Evolutionary conservation across 2,113 vertebrate genomes (phyloP).

Genomic region (Nymphicus hollandicus): DNA sequence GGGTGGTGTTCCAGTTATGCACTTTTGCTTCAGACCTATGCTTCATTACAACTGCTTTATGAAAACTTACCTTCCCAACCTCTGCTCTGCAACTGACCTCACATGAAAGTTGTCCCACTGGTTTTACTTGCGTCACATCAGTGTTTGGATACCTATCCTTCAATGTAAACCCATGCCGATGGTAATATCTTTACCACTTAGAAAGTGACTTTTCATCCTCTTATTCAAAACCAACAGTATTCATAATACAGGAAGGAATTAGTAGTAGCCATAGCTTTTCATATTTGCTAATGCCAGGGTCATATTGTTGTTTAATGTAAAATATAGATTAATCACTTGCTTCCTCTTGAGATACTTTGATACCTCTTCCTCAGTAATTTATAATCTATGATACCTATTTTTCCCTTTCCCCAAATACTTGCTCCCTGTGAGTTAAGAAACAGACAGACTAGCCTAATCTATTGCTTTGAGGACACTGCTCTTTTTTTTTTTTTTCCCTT

Average conservation of each 20-base stretch:
- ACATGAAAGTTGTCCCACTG: background rate
- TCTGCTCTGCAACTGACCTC: background rate
- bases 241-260: background rate
- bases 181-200: background rate
- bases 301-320: background rate
- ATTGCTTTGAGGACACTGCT: background rate
- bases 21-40: background rate
- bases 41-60: background rate
- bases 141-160: background rate
- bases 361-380: background rate
- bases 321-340: background rate
- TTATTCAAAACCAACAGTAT: background rate
- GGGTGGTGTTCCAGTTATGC: background rate
- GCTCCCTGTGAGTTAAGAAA: background rate
- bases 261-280: background rate
- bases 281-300: background rate
- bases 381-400: background rate
- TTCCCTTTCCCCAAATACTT: background rate
- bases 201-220: background rate
- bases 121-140: background rate
- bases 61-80: background rate
- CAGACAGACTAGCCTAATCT: background rate
- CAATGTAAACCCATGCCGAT: background rate
- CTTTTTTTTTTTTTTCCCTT: background rate
- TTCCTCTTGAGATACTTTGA: background rate